Conservation (phyloP, 2,797 vertebrate species). For the Tadarida brasiliensis region DNA sequence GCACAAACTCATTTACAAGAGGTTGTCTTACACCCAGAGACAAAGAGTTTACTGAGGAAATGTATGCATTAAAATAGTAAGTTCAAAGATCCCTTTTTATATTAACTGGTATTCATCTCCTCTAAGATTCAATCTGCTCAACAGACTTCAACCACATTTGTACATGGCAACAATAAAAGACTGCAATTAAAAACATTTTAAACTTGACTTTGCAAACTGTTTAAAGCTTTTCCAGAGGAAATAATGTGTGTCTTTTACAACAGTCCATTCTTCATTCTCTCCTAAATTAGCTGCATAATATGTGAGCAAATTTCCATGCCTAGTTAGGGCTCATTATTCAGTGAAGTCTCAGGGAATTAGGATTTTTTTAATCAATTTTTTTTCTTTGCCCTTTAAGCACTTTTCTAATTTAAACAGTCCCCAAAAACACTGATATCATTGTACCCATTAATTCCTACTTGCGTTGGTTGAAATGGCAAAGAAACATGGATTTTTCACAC, state of each 20-base stretch:
- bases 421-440: not conserved
- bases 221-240: conserved; percentile 80
- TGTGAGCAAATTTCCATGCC: conserved; percentile 77
- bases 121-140: conserved; percentile 77
- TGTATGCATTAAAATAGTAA: conserved; percentile 57
- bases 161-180: conserved; percentile 77
- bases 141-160: conserved; percentile 68
- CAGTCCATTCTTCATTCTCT: conserved; percentile 73
- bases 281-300: conserved; percentile 82
- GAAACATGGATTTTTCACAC: not conserved
- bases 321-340: conserved; percentile 82
- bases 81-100: conserved; percentile 73
- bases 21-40: conserved; percentile 28
- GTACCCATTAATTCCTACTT: not conserved
- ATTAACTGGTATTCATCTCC: conserved; percentile 66
- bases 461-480: not conserved
- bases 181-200: conserved; percentile 82
- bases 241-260: conserved; percentile 79
- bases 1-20: conserved; percentile 52
- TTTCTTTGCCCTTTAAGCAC: conserved; percentile 71
- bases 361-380: conserved; percentile 64
- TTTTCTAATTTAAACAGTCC: conserved; percentile 54
- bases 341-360: conserved; percentile 75
- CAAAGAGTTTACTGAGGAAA: conserved; percentile 60
- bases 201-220: conserved; percentile 81